Base-by-base conservation (phyloP, 2,888 invertebrate genomes). In the Hirtodrosophila alboralis region DNA sequence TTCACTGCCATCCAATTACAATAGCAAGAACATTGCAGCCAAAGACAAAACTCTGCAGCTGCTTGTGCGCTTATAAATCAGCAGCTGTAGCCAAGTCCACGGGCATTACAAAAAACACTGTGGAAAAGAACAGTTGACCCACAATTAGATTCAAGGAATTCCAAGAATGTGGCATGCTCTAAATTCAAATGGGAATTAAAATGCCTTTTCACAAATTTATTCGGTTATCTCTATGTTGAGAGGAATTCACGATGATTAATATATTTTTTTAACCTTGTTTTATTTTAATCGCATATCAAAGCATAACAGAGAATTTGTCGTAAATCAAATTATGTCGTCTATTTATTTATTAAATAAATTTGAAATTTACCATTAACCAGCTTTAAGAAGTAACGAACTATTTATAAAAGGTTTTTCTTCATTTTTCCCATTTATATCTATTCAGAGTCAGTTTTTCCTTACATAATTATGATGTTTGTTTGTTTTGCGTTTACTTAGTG, bases 41-140 rank as follows among this genome's bases (percentile, higher is more conserved):
- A 18, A 8, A 18, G 16, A 23, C n/a, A 40, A 26, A 61, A 37
- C 33, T 13, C 12, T 56, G 47, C 44, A 58, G 49, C 41, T 49
- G 43, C 40, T 60, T 59, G 37, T 51, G 30, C 16, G 41, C 41
- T 56, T 63, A 81, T 77, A 81, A 81, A 77, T 77, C 85, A 84
- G 56, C 56, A 57, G 57, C 60, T 62, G 51, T n/a, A 61, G 48
- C 36, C 41, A 44, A 40, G 53, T 68, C 33, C 49, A n/a, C 51
- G 40, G 33, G 21, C 23, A 28, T 48, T 58, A 28, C 40, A 26
- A 41, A 47, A 31, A 54, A 53, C 18, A 2, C 18, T 28, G 40
- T 45, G 48, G 26, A 49, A 38, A 56, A 37, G 23, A 31, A 41
- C 54, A 59, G 67, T 54, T 47, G 45, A 51, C 53, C 30, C 9